Conservation (phyloP, 2,797 vertebrate species). For the Babyrousa celebensis region DNA sequence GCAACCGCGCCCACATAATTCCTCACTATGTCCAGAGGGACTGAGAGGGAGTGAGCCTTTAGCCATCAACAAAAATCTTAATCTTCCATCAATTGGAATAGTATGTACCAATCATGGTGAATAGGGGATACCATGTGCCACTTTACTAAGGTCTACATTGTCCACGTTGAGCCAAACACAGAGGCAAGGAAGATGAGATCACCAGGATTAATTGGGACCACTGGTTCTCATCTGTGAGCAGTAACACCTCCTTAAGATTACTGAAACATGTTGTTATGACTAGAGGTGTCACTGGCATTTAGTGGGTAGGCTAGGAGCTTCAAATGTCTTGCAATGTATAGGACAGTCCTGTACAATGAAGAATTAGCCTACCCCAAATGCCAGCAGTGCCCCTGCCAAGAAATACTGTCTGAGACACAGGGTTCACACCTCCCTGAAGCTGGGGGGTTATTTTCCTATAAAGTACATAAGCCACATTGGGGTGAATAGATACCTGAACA, state of each 20-base stretch:
- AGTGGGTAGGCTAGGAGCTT: not conserved
- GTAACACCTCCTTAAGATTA: not conserved
- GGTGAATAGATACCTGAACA: not conserved
- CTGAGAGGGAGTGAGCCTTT: not conserved
- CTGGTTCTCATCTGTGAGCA: not conserved
- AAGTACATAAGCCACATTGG: not conserved
- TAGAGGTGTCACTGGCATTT: not conserved
- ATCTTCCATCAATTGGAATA: not conserved
- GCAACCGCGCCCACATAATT: not conserved
- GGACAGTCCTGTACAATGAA: not conserved
- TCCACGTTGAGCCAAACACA: not conserved
- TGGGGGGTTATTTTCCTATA: not conserved
- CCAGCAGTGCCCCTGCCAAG: not conserved
- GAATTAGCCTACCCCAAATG: not conserved
- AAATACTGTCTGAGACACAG: not conserved
- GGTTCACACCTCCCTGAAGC: not conserved
- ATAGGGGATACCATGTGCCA: not conserved
- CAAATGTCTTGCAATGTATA: not conserved
- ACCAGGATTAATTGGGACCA: slow-evolving; percentile 38
- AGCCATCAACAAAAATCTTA: slow-evolving; percentile 23
- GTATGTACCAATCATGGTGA: not conserved
- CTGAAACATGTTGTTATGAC: slow-evolving; percentile 38
- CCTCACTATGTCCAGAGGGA: not conserved
- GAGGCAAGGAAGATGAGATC: not conserved
- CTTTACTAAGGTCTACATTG: not conserved